phyloP scores from a whole-genome alignment of 1,140 invertebrate species.

The Anoplophora glabripennis region DNA sequence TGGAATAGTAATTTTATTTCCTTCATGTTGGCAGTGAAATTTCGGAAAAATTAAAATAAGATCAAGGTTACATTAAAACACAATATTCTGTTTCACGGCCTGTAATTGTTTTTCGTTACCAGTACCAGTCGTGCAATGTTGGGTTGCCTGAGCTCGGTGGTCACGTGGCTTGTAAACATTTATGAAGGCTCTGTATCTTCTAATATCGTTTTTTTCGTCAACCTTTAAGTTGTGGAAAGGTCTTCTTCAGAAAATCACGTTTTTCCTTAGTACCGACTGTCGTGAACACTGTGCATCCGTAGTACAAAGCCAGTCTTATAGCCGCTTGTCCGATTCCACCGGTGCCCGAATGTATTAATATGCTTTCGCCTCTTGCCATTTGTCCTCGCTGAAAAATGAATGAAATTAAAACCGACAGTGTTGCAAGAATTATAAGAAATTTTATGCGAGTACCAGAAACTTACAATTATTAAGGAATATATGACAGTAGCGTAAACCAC shows the following conservation, averaged over 20 bases:
- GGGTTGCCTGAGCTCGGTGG: too few species aligned
- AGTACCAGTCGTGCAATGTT: too few species aligned
- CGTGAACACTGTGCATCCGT: slow-evolving; percentile 67
- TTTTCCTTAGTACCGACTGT: slow-evolving; percentile 74
- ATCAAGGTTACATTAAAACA: too few species aligned
- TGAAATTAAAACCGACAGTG: slow-evolving; percentile 2
- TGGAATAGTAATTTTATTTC: too few species aligned
- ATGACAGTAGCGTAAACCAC: slow-evolving; percentile 82
- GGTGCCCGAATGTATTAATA: slow-evolving; percentile 74
- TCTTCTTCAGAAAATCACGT: slow-evolving; percentile 59
- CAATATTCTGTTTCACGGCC: too few species aligned
- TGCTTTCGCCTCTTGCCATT: slow-evolving; percentile 17
- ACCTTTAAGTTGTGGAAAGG: slow-evolving; percentile 33
- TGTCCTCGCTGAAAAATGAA: slow-evolving; percentile 3
- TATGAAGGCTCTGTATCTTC: not conserved
- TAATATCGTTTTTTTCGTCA: not conserved
- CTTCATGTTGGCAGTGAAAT: too few species aligned
- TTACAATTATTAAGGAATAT: slow-evolving; percentile 64
- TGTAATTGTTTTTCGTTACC: too few species aligned
- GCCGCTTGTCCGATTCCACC: slow-evolving; percentile 81
- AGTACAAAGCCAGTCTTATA: slow-evolving; percentile 63
- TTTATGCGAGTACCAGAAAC: not conserved
- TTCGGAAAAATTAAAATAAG: too few species aligned
- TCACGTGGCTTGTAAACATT: too few species aligned
- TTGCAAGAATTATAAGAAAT: not conserved